Base-by-base conservation (phyloP, 1,140 invertebrate species). In the Monomorium pharaonis region DNA sequence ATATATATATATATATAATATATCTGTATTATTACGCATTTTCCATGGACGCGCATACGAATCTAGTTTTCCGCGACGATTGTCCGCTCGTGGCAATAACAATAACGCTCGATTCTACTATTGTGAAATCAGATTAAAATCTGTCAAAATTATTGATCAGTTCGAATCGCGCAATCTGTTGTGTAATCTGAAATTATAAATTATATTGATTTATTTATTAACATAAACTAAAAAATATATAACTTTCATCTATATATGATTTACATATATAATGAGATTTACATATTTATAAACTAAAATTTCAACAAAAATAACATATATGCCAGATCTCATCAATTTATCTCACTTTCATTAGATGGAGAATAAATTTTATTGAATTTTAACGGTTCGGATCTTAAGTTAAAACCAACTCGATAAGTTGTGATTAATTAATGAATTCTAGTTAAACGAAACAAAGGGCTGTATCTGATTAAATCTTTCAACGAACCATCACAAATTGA, bases 11-110 rank as follows among this genome's bases (percentile, higher is more conserved):
- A 54, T 54, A 6, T 63, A 58, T 58, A 87, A 84, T 87, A 88
- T 91, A 89, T 86, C 60, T 83, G 72, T 88, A 65, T 70, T 72
- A 47, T n/a, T n/a, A n/a, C n/a, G n/a, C 49, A 18, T 63, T 30
- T 70, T 69, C 24, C 56, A 16, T 18, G 37, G 33, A 69, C 63
- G 62, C 77, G 10, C n/a, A n/a, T 30, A 56, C 24, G 60, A 27
- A 83, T 42, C 24, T 56, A 69, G 24, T 72, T n/a, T n/a, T 72
- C 18, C 67, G 51, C 27, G 81, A 75, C 58, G 56, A 84, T 76
- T 74, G 33, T 62, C 21, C 72, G 70, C 70, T 62, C 56, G 81
- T 84, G 69, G 56, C 81, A 30, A 37, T 37, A 37, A 18, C 70
- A 72, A 56, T 51, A 33, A 44, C 33, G 30, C 49, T 58, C 21